Percentiles rank a stretch among this genome's conserved stretches.
Evolutionary conservation across 2,113 vertebrate genomes (phyloP).

Genomic region (Lota lota): DNA sequence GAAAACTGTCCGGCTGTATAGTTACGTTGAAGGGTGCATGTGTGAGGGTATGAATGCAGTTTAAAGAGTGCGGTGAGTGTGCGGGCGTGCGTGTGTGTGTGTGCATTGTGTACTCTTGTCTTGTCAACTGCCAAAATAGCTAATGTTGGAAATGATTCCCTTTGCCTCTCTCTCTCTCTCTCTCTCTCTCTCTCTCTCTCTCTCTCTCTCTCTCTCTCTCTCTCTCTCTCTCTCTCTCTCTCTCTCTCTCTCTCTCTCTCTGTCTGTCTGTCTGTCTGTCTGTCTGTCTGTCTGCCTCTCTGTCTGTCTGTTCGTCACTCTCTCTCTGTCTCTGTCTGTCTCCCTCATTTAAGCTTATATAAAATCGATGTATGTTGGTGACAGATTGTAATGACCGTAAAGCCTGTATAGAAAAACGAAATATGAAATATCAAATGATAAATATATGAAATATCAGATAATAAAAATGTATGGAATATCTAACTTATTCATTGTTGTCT

Average conservation of each 20-base stretch:
- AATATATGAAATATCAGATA: constrained; percentile 1
- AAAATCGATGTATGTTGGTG: constrained; percentile 1
- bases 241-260: constrained; percentile 38
- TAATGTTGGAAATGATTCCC: constrained; percentile 54
- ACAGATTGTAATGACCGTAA: background rate
- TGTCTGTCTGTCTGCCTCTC: constrained; percentile 31
- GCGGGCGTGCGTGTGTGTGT: constrained; percentile 23
- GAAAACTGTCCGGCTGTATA: constrained; percentile 16
- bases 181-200: constrained; percentile 8
- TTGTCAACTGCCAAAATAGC: constrained; percentile 65
- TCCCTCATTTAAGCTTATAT: background rate
- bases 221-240: constrained; percentile 20
- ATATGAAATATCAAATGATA: background rate
- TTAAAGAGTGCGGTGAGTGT: constrained; percentile 26
- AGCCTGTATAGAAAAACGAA: constrained; percentile 1
- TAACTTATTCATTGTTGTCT: background rate
- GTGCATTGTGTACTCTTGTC: constrained; percentile 60
- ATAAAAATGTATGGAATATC: background rate
- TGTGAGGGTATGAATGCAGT: constrained; percentile 18
- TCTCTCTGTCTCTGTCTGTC: constrained; percentile 11
- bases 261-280: background rate
- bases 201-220: constrained; percentile 6
- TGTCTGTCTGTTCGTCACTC: constrained; percentile 1
- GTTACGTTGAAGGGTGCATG: constrained; percentile 7
- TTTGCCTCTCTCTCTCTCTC: constrained; percentile 43